A percentile compares a stretch with the other conserved stretches of the same genome.
These are phyloP conservation scores for Hydrozoanthus gracilis DNA, from an alignment of 92 coral and sea anemone genomes.

Conservation along the genomic window DNA sequence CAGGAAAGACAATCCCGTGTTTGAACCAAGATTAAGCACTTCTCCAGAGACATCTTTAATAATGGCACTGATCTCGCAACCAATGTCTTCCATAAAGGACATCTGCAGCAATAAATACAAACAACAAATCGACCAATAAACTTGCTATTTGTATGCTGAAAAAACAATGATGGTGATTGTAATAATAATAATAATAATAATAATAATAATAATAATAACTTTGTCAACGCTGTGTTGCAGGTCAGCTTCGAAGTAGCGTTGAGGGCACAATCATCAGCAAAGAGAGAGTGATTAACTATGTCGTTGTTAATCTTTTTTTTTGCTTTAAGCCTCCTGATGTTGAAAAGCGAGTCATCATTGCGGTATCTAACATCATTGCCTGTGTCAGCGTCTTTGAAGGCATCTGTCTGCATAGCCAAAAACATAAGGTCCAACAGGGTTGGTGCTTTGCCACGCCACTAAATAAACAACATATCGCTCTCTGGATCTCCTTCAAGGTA, in stretches of 20 bases:
- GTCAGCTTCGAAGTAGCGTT: not conserved
- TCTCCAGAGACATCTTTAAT: conserved; percentile 2
- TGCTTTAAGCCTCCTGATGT: not conserved
- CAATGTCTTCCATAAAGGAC: too few relatives aligned
- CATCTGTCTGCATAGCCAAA: not conserved
- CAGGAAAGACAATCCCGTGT: not conserved
- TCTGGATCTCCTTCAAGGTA: conserved; percentile 33
- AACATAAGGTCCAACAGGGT: not conserved
- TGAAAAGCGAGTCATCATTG: not conserved
- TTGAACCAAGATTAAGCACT: not conserved
- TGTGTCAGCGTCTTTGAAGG: not conserved
- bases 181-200: too few relatives aligned
- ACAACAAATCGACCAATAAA: not conserved
- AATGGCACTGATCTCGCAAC: not conserved
- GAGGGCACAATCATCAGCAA: not conserved
- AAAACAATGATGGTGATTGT: too few relatives aligned
- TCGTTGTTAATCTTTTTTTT: not conserved
- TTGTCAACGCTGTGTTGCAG: not conserved
- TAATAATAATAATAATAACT: too few relatives aligned
- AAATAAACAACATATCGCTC: conserved; percentile 36
- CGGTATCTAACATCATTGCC: not conserved
- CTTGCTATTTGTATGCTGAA: not conserved
- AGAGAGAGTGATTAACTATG: not conserved
- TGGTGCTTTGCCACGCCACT: conserved; percentile 49
- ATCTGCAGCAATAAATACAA: too few relatives aligned